Percentiles rank a stretch among this genome's conserved stretches.
Conservation (phyloP, 23 tunicate species). For the Trididemnum miniatum region DNA sequence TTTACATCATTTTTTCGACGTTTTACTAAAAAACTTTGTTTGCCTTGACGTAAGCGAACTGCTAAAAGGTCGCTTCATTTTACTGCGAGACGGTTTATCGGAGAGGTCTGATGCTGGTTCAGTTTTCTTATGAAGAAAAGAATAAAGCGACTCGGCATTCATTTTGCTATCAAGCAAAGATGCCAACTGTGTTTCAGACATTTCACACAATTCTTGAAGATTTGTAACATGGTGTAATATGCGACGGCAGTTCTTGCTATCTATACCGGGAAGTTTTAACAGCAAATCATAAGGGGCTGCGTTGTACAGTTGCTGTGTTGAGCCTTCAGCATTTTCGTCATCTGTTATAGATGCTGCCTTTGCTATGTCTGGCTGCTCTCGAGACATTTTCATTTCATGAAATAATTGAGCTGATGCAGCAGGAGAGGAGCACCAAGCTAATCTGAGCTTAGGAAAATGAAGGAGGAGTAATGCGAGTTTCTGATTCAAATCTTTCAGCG, state of each 20-base stretch:
- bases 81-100: not conserved
- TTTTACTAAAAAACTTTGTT: not conserved
- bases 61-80: conserved; percentile 16
- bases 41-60: not conserved
- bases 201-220: conserved; percentile 53
- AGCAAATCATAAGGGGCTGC: conserved; percentile 73
- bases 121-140: conserved; percentile 14
- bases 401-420: conserved; percentile 72
- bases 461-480: conserved; percentile 59
- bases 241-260: conserved; percentile 60
- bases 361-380: conserved; percentile 70
- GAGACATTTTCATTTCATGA: conserved; percentile 62
- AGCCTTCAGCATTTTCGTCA: conserved; percentile 16
- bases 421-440: conserved; percentile 94
- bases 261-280: conserved; percentile 85
- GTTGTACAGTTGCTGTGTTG: conserved; percentile 39
- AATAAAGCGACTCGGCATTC: conserved; percentile 40
- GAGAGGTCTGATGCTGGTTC: not conserved
- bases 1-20: not conserved
- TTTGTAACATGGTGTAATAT: conserved; percentile 73
- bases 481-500: conserved; percentile 80
- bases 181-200: conserved; percentile 39
- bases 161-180: conserved; percentile 52
- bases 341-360: conserved; percentile 49
- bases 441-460: conserved; percentile 86